Conservation (phyloP, 2,888 invertebrate genomes). For the Diaphora mendica region DNA sequence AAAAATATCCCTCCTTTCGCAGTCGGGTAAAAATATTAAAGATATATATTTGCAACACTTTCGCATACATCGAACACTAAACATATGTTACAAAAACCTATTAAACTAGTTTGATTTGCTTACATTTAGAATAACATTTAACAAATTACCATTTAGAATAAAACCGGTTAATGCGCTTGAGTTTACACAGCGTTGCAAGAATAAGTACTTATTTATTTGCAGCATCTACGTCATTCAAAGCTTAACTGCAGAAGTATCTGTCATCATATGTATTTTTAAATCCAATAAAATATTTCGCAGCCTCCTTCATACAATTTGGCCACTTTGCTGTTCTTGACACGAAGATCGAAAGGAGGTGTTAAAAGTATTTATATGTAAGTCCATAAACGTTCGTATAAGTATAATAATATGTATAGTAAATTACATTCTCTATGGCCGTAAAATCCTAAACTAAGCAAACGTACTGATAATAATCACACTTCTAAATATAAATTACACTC, state of each 20-base stretch:
- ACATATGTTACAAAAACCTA: constrained; percentile 20
- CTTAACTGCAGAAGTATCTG: constrained; percentile 18
- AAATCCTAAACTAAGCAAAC: neutral
- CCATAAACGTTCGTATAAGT: no score
- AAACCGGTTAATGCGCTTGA: constrained; percentile 24
- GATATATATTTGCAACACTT: neutral
- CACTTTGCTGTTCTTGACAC: neutral
- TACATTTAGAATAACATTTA: no score
- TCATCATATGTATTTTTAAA: neutral
- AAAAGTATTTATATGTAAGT: no score
- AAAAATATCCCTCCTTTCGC: no score
- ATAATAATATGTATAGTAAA: no score
- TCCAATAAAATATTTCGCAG: neutral
- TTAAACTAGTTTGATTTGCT: constrained; percentile 26
- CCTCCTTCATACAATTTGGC: neutral
- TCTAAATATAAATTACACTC: no score
- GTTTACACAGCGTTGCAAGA: constrained; percentile 15
- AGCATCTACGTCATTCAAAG: constrained; percentile 21
- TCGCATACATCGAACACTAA: constrained; percentile 7
- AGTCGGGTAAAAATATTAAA: neutral
- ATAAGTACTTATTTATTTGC: constrained; percentile 18
- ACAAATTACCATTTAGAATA: constrained; percentile 18
- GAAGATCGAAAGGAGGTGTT: neutral
- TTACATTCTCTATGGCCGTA: neutral
- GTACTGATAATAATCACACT: no score